Evolutionary conservation across 2,113 vertebrate species (phyloP), one percentile per base, ranked within the genome.

Genomic region (Clarias macrocephalus): DNA sequence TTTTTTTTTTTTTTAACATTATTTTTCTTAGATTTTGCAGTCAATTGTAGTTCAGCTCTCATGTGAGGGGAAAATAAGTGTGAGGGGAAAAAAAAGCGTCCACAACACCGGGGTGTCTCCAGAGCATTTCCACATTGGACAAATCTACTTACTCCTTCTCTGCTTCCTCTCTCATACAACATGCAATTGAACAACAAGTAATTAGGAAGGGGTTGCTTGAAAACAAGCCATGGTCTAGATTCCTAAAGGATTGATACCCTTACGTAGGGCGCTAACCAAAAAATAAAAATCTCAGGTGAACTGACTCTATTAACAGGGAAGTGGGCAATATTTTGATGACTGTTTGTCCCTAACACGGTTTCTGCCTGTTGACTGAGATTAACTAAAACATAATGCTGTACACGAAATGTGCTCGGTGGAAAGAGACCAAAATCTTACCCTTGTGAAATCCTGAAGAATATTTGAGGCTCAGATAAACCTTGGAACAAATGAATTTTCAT

Each of bases 241-340:
- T 42, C 28, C 80, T 42, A 21, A 82, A 63, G 11, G 80, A 82
- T 63, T 63, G 57, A 81, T 19, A 37, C 79, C 37, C 18, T 81
- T 33, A 8, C 48, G 6, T 62, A 42, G 33, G 19, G 59, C 63
- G 8, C 56, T 21, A 23, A 80, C 6, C 1, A 37, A 30, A 8
- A 8, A 59, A 19, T 15, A 2, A 3, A 4, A 4, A 30, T 33
- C 79, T 60, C 28, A 23, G 63, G 59, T n/a, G 21, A 63, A 62
- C 25, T 42, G 59, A 65, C 13, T 12, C 33, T 16, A 28, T 80
- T 82, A 25, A 60, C 5, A 63, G 1, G 21, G 63, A 81, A 59
- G 33, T 81, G 80, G 57, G 57, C 37, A 13, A n/a, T 48, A 16
- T 63, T 65, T 65, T 48, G 60, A 48, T 9, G 80, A 48, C 59